Conservation (phyloP, 2,113 vertebrate species). For the Anolis sagrei region DNA sequence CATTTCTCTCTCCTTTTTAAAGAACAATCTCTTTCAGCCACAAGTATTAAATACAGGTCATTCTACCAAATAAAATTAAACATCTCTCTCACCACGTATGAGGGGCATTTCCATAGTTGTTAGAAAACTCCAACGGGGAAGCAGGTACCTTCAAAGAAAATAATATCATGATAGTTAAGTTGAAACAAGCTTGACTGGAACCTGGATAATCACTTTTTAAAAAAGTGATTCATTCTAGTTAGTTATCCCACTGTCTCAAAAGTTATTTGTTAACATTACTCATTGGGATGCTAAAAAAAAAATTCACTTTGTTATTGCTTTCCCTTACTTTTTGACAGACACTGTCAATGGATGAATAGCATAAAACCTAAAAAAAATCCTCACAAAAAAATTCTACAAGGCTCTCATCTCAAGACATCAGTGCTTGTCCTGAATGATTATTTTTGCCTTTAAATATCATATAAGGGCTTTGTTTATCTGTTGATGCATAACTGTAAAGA, state of each 20-base stretch:
- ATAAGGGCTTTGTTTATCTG: background rate
- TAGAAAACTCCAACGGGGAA: slow-evolving; percentile 51
- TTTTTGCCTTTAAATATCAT: background rate
- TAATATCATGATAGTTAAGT: slow-evolving; percentile 8
- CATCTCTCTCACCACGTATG: slow-evolving; percentile 68
- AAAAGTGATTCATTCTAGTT: too few species aligned
- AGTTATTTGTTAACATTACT: too few species aligned
- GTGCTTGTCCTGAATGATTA: background rate
- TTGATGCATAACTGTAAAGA: background rate
- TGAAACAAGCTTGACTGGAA: background rate
- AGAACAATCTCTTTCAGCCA: background rate
- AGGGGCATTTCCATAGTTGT: slow-evolving; percentile 62
- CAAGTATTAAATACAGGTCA: slow-evolving; percentile 29
- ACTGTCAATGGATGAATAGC: background rate
- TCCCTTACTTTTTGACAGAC: background rate
- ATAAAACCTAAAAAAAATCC: too few species aligned
- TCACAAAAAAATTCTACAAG: too few species aligned
- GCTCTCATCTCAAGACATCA: background rate
- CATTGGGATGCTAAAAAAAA: too few species aligned
- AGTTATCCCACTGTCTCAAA: too few species aligned
- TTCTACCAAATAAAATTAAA: slow-evolving; percentile 13
- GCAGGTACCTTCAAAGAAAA: slow-evolving; percentile 63
- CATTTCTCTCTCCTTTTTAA: background rate
- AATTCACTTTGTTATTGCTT: background rate
- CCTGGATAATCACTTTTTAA: too few species aligned